Evolutionary conservation across 1,140 invertebrate genomes (phyloP).

Genomic region (Aphelinus atriplicis): DNA sequence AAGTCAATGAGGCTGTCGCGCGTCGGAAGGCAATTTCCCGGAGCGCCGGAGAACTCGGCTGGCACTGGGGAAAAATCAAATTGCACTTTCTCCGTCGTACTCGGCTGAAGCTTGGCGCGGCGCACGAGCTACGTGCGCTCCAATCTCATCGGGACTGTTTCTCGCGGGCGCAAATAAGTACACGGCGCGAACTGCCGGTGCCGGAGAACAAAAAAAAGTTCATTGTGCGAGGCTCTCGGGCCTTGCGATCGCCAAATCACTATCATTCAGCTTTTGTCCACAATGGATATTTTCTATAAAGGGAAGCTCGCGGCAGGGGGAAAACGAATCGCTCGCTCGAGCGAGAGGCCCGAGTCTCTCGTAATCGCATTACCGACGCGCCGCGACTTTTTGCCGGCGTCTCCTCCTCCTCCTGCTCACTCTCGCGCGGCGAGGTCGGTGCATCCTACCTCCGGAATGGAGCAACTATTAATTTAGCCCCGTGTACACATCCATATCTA

Average conservation of each 20-base stretch:
- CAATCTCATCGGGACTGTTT: no score
- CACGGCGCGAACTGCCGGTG: no score
- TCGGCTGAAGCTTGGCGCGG: no score
- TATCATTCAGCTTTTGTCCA: conserved; percentile 20
- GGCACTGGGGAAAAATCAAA: neutral
- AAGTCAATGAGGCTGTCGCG: no score
- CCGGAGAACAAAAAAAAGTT: neutral
- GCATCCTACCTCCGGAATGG: neutral
- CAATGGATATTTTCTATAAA: conserved; percentile 20
- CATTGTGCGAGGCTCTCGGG: neutral
- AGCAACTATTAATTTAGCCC: conserved; percentile 32
- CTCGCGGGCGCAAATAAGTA: no score
- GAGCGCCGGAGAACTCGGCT: no score
- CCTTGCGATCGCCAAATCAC: conserved; percentile 15
- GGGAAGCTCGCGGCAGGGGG: neutral
- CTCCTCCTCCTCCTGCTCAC: neutral
- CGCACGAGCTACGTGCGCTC: no score
- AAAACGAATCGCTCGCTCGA: neutral
- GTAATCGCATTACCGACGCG: conserved; percentile 9
- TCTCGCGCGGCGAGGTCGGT: neutral
- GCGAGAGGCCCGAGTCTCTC: neutral
- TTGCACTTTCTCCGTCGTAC: conserved; percentile 1
- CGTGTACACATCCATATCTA: conserved; percentile 22
- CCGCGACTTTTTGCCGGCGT: neutral
- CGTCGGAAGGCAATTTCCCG: no score